Evolutionary conservation across 2,888 invertebrate species (phyloP), one percentile per base, ranked within the genome.

Genomic region (Ptilodon capucinus): DNA sequence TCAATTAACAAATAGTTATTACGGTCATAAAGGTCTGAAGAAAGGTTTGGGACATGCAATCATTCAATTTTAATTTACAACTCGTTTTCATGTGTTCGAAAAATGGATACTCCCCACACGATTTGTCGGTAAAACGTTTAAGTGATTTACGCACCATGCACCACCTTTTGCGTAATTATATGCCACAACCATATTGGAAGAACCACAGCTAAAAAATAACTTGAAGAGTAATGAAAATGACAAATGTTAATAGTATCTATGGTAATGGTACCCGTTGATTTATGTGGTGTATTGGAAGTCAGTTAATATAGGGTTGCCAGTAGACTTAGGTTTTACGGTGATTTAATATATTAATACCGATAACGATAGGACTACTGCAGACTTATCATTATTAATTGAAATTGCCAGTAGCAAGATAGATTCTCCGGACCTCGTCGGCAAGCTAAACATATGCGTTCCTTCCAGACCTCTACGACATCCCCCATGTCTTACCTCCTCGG

Each of bases 31-130:
- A 54, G 53, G 51, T 60, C 59, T 63, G 54, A 63, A 34, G 42
- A 21, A 44, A 30, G 23, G 21, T 48, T 56, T 48, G 32, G 54
- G 51, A 52, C 44, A 56, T 57, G 56, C 49, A 58, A 65, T 70
- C 70, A 64, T 63, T 68, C 57, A 64, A 50, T 60, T 55, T 57
- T 74, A 65, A 74, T 74, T 76, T 74, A 77, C 71, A 52, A 43
- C 56, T 67, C 59, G 71, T 72, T 70, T 75, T 72, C 59, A 57
- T 50, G 56, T 46, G 41, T 44, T 36, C 39, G 17, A 23, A 51
- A 47, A 54, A 57, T 47, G 44, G 35, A 44, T 25, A 39, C 18
- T 17, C 9, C 32, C 39, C n/a, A 4, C 36, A 30, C 7, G 1
- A 38, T 46, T 41, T 49, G 39, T 51, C 19, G 2, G 30, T 44